Evolutionary conservation across 2,888 invertebrate species (phyloP), one percentile per base, ranked within the genome.

Genomic region (Chalcis sispes): DNA sequence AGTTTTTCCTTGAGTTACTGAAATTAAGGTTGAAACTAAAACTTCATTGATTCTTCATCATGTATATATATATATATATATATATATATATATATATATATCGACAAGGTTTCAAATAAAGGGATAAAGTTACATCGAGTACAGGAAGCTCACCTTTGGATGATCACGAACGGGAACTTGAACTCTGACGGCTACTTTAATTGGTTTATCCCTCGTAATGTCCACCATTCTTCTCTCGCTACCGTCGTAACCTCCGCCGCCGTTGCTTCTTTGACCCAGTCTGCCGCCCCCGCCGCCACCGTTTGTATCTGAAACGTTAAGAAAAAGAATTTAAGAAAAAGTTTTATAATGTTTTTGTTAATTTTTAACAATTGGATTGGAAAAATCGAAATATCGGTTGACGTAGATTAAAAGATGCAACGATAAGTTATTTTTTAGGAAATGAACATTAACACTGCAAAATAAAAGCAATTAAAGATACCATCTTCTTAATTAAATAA

Each of bases 121-220:
- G 15, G 8, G 42, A 13, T 42, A 13, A 29, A 50, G 20, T 13
- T 27, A 29, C n/a, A 27, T n/a, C n/a, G 8, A n/a, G n/a, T 54
- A 1, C 15, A 32, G 0, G 7, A n/a, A n/a, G 48, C 61, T 66
- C n/a, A 95, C 95, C 91, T 95, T 96, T 62, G 96, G 96, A 89
- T 96, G 95, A 89, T 96, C 96, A 79, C 95, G 91, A 70, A 95
- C 95, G 10, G 96, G 96, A 72, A 96, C 95, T 77, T 95, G 94
- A 72, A 96, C 96, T 83, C 95, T 92, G 80, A 96, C 95, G 83
- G 95, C 94, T 81, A 96, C 94, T 90, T 95, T 95, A 82, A 96
- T 95, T 46, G 95, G 95, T 87, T 95, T 95, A 89, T 96, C 96
- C 83, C 95, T 91, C 52, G 95, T 95, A 85, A 96, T 95, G 89